These are phyloP conservation scores for Phoeniculus purpureus DNA, from an alignment of 2,797 vertebrate species.

Conservation along the genomic window DNA sequence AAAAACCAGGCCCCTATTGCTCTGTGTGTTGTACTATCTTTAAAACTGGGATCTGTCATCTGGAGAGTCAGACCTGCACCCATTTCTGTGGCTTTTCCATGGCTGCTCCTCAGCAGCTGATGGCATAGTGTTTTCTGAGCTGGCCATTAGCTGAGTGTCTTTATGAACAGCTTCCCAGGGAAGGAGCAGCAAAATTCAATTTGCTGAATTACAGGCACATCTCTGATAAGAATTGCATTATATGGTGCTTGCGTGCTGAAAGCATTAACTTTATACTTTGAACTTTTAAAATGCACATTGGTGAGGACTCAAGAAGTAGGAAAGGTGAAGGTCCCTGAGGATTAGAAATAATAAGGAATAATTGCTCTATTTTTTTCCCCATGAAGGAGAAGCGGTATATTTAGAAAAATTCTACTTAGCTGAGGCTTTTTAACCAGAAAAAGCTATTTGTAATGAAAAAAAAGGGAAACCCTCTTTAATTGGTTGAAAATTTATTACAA, in stretches of 20 bases:
- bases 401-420: slow-evolving; percentile 10
- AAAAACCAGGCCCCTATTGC: background rate
- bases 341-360: slow-evolving; percentile 43
- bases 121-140: slow-evolving; percentile 63
- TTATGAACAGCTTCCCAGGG: slow-evolving; percentile 55
- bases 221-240: slow-evolving; percentile 48
- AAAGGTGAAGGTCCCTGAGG: slow-evolving; percentile 23
- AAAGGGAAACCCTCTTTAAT: background rate
- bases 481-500: slow-evolving; percentile 16
- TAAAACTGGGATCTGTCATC: slow-evolving; percentile 11
- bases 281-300: slow-evolving; percentile 49
- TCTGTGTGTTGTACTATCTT: slow-evolving; percentile 37
- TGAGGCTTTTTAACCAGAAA: background rate
- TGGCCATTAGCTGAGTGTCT: slow-evolving; percentile 61
- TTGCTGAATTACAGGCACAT: slow-evolving; percentile 59
- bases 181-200: slow-evolving; percentile 66
- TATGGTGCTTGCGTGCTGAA: slow-evolving; percentile 41
- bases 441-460: background rate
- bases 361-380: background rate
- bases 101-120: background rate
- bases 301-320: slow-evolving; percentile 20
- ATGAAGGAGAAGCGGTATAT: background rate
- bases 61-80: slow-evolving; percentile 7
- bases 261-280: slow-evolving; percentile 60
- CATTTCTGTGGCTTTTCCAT: slow-evolving; percentile 36